Base-by-base conservation (phyloP, 2,888 invertebrate species). In the Drosophila bunnanda region DNA sequence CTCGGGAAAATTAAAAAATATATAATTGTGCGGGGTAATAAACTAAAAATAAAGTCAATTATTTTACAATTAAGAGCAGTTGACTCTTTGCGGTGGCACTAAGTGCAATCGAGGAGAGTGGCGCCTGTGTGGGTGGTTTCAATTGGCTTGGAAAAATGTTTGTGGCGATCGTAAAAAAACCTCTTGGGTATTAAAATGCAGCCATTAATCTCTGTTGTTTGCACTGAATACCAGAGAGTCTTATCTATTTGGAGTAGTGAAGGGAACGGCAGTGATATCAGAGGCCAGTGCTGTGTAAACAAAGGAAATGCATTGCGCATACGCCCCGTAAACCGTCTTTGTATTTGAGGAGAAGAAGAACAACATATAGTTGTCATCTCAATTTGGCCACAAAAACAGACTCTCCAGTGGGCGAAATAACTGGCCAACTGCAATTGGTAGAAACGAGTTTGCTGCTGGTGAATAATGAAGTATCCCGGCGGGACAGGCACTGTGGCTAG, bases 41-140 rank as follows among this genome's bases (percentile, higher is more conserved):
- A 52, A 78, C 66, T 72, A 53, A 32, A 72, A 74, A 69, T 77
- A 65, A 75, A 89, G 69, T 77, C 75, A 88, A 85, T 85, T 85
- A 89, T 79, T 57, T 39, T 10, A 50, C 75, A 80, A 88, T 82
- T 86, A 82, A 75, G 67, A 62, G 65, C 61, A 56, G 65, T 70
- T 25, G 56, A 75, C 32, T 52, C 43, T 66, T 67, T 69, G 66
- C 48, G 52, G 71, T 54, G 41, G 34, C 38, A 56, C 25, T 38
- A 59, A 68, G 38, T 80, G 25, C 46, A 69, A 62, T 64, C 41
- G 44, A 65, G 44, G 44, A 65, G 44, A 57, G 12, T n/a, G 59
- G 59, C 59, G 59, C 59, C 44, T 32, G 30, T 32, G 62, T 66
- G 59, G 59, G 72, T 43, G 67, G 70, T 38, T 39, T 66, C 38